These are phyloP conservation scores for Smittia aterrima DNA, from an alignment of 2,888 invertebrate species.

Conservation along the genomic window DNA sequence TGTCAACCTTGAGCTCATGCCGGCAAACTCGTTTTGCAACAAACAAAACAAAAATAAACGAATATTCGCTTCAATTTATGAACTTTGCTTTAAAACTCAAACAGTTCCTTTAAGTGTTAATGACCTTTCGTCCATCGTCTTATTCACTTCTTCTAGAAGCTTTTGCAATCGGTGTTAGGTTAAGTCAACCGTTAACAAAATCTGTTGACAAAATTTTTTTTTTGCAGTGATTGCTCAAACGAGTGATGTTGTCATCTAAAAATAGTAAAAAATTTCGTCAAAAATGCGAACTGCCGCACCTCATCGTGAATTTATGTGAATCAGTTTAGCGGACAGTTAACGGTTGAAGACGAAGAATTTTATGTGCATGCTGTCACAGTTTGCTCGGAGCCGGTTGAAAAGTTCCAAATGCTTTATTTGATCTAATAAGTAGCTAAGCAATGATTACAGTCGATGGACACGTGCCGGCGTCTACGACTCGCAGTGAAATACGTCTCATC, in stretches of 20 bases:
- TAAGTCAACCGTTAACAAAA: neutral
- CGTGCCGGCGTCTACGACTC: neutral
- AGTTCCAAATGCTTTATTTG: no score
- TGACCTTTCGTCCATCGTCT: neutral
- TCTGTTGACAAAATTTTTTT: neutral
- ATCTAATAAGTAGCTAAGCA: neutral
- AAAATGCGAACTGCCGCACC: neutral
- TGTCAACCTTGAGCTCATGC: slow-evolving; percentile 4
- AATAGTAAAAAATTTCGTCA: neutral
- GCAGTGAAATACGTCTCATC: neutral
- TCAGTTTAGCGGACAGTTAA: no score
- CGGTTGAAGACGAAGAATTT: no score
- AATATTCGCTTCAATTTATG: neutral
- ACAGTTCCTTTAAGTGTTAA: neutral
- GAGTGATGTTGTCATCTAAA: no score
- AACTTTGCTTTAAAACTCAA: neutral
- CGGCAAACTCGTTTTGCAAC: slow-evolving; percentile 1
- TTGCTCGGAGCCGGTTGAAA: no score
- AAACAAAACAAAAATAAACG: neutral
- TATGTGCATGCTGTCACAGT: no score
- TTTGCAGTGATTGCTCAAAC: no score
- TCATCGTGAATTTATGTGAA: no score
- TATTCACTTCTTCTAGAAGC: neutral
- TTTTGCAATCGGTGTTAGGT: neutral
- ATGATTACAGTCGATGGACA: neutral